Conservation (phyloP, 1,140 invertebrate species). For the Asobara japonica region DNA sequence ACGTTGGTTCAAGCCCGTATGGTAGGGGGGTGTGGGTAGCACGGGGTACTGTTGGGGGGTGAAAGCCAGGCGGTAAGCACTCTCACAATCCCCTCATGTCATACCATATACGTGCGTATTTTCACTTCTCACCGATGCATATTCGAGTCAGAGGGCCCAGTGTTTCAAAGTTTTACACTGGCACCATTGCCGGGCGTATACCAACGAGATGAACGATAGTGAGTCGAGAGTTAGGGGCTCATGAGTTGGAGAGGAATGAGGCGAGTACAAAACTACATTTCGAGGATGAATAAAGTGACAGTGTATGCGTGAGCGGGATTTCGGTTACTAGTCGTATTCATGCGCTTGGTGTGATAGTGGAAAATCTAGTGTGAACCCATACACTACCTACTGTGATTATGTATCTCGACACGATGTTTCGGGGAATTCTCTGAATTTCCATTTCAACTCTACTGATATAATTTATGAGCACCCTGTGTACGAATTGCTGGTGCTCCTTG, state of each 20-base stretch:
- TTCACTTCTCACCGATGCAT: background rate
- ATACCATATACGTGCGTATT: background rate
- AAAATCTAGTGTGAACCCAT: constrained; percentile 9
- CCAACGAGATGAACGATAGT: background rate
- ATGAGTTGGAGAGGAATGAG: background rate
- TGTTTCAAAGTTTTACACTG: background rate
- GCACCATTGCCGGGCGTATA: background rate
- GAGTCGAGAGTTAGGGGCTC: background rate
- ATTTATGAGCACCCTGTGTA: constrained; percentile 37
- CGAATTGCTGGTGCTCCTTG: background rate
- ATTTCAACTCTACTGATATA: constrained; percentile 32
- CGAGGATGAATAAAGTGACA: constrained; percentile 23
- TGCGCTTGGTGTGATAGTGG: background rate
- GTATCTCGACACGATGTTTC: constrained; percentile 40
- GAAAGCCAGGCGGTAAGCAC: constrained; percentile 1
- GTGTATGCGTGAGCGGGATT: constrained; percentile 35
- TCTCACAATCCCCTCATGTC: background rate
- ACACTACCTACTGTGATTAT: constrained; percentile 22
- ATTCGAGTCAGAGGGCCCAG: background rate
- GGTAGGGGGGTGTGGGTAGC: no score
- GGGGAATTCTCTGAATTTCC: constrained; percentile 52
- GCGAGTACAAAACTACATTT: background rate
- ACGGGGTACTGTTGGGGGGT: no score
- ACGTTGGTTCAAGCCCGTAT: background rate
- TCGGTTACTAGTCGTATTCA: constrained; percentile 35